Conservation (phyloP, 2,797 vertebrate genomes). For the Yasuhikotakia modesta region DNA sequence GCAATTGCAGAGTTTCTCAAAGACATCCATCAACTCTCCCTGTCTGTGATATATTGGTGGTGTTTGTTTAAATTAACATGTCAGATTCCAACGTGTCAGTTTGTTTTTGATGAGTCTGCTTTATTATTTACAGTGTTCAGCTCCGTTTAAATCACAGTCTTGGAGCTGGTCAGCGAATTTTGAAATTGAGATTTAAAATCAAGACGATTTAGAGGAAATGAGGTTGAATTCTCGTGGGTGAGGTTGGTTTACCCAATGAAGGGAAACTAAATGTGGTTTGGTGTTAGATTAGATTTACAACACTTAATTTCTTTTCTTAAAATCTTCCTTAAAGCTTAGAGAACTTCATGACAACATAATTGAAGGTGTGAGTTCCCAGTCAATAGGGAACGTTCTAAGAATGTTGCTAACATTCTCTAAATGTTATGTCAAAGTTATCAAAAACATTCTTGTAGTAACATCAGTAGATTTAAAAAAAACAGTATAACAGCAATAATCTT, state of each 20-base stretch:
- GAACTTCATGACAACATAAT: not conserved
- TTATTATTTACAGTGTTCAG: not conserved
- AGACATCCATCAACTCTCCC: conserved; percentile 9
- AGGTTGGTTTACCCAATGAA: not conserved
- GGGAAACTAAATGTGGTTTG: conserved; percentile 11
- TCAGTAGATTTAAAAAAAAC: too few relatives aligned
- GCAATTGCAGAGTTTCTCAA: too few relatives aligned
- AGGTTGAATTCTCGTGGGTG: conserved; percentile 5
- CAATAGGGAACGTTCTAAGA: too few relatives aligned
- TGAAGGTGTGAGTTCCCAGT: conserved; percentile 29
- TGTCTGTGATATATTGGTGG: conserved; percentile 12
- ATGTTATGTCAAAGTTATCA: too few relatives aligned
- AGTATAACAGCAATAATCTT: too few relatives aligned
- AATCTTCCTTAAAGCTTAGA: not conserved
- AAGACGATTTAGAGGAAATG: conserved; percentile 5
- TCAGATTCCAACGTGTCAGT: not conserved
- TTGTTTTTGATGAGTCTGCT: not conserved
- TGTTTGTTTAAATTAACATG: not conserved
- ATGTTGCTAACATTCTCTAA: too few relatives aligned
- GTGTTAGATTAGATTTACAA: conserved; percentile 24
- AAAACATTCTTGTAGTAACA: too few relatives aligned
- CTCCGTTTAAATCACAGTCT: conserved; percentile 13
- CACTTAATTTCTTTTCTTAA: not conserved
- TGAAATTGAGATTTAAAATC: conserved; percentile 12
- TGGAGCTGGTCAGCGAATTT: not conserved